Evolutionary conservation across 2,113 vertebrate genomes (phyloP).

Genomic region (Phyllostomus discolor): DNA sequence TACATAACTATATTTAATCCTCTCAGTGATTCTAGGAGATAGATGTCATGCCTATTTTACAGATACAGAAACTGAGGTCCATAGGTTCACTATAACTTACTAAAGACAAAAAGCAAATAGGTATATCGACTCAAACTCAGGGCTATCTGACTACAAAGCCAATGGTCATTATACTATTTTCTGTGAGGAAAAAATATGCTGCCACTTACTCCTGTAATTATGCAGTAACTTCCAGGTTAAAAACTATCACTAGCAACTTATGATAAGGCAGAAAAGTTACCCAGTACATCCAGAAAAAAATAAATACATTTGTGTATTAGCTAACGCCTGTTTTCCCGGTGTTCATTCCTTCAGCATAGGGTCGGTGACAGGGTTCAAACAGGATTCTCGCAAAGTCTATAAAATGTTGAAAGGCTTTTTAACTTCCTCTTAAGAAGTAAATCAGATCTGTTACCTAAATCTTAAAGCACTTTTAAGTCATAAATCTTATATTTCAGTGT

Average conservation of each 20-base stretch:
- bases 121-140: neutral
- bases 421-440: conserved; percentile 57
- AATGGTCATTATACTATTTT: neutral
- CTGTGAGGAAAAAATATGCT: neutral
- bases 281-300: neutral
- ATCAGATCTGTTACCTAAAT: conserved; percentile 49
- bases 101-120: conserved; percentile 4
- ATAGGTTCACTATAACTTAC: neutral
- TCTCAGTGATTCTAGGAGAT: neutral
- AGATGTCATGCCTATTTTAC: neutral
- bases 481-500: conserved; percentile 51
- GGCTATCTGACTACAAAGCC: neutral
- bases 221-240: conserved; percentile 38
- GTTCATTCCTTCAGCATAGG: neutral
- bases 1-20: neutral
- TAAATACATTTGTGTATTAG: neutral
- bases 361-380: neutral
- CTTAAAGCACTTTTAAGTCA: conserved; percentile 31
- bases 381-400: conserved; percentile 21
- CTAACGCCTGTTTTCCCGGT: neutral
- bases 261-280: neutral
- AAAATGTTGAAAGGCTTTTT: conserved; percentile 59
- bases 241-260: neutral
- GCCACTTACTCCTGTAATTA: conserved; percentile 16
- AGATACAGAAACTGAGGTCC: conserved; percentile 30